phyloP scores from a whole-genome alignment of 37 sponge, comb jelly and placozoan genomes.

The Amphimedon queenslandica region DNA sequence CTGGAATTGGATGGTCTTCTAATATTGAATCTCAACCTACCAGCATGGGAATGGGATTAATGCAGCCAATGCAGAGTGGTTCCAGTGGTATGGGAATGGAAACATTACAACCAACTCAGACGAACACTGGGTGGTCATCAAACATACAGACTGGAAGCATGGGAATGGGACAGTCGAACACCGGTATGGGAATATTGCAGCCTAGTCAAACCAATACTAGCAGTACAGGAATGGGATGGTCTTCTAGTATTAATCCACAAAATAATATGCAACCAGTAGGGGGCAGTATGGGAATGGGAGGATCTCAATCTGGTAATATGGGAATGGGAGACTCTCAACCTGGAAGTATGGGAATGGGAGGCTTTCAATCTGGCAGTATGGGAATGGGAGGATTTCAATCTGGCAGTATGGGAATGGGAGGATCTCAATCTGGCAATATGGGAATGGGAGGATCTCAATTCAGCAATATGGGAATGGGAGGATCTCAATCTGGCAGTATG shows the following conservation, averaged over 20 bases:
- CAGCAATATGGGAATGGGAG: no score
- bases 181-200: no score
- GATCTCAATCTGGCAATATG: no score
- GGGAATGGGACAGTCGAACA: no score
- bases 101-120: no score
- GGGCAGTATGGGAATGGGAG: background rate
- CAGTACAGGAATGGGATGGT: background rate
- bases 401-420: conserved; percentile 3
- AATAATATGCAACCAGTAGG: background rate
- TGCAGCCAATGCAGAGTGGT: background rate
- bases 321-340: background rate
- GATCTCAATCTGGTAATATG: no score
- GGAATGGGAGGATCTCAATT: no score
- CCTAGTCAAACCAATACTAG: background rate
- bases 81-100: background rate
- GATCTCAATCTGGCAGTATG: no score
- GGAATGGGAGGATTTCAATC: conserved; percentile 1
- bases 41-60: no score
- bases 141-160: no score
- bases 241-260: background rate
- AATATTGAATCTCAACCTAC: conserved; percentile 9
- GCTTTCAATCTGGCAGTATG: background rate
- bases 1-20: conserved; percentile 19
- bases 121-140: no score
- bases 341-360: conserved; percentile 14